phyloP scores from a whole-genome alignment of 2,888 invertebrate species.

The Cosmia trapezina region DNA sequence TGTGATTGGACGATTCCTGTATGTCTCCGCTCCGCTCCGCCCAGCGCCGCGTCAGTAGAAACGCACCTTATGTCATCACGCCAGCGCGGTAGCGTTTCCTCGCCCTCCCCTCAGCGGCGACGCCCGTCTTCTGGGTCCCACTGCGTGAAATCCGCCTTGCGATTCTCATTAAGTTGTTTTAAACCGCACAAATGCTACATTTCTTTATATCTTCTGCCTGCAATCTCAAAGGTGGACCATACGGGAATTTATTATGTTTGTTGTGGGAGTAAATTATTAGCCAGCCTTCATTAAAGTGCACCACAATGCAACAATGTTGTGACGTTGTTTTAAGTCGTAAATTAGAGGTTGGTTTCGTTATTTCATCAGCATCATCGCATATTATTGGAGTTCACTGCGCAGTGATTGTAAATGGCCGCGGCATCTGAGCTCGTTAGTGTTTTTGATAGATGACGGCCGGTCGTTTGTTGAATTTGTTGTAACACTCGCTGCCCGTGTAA shows the following conservation, averaged over 20 bases:
- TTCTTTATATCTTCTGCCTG: constrained; percentile 10
- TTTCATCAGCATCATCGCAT: constrained; percentile 85
- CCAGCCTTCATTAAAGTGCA: constrained; percentile 55
- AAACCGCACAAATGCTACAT: not conserved
- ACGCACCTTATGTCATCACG: too few relatives aligned
- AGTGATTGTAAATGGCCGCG: constrained; percentile 87
- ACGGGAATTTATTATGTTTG: constrained; percentile 26
- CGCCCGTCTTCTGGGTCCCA: too few relatives aligned
- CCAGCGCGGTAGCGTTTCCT: too few relatives aligned
- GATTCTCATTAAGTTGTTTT: constrained; percentile 15
- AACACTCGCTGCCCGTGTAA: constrained; percentile 85
- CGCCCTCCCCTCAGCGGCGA: too few relatives aligned
- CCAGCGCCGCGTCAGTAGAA: too few relatives aligned
- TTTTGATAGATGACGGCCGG: constrained; percentile 90
- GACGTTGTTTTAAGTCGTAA: constrained; percentile 73
- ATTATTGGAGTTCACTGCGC: constrained; percentile 81
- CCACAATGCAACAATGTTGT: constrained; percentile 72
- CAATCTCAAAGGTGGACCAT: constrained; percentile 6
- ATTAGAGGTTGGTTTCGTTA: constrained; percentile 74
- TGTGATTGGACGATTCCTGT: too few relatives aligned
- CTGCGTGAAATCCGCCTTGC: not conserved
- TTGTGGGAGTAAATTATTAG: constrained; percentile 47
- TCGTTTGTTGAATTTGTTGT: constrained; percentile 89
- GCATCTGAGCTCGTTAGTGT: constrained; percentile 89
- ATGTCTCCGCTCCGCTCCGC: too few relatives aligned